These are phyloP conservation scores for Rhopalosiphum nymphaeae DNA, from an alignment of 2,888 invertebrate genomes.

Conservation along the genomic window DNA sequence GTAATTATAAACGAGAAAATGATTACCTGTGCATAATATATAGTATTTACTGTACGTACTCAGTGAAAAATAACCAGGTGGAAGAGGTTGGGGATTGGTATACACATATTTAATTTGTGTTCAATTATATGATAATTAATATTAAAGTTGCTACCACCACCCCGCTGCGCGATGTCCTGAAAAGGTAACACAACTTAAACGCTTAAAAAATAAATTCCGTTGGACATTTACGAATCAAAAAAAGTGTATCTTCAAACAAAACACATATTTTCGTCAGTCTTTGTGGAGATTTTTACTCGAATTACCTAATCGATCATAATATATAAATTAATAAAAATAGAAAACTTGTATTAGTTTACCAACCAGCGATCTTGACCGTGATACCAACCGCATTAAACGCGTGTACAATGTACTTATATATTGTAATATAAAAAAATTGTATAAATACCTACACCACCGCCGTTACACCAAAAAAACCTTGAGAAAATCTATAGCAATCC, in stretches of 20 bases:
- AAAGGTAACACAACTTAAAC: too few relatives aligned
- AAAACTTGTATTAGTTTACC: neutral
- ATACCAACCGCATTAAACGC: neutral
- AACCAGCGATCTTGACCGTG: neutral
- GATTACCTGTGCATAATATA: neutral
- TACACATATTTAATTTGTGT: too few relatives aligned
- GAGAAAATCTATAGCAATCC: neutral
- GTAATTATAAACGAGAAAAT: neutral
- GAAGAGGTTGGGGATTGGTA: neutral
- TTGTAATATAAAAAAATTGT: neutral
- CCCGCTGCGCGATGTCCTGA: too few relatives aligned
- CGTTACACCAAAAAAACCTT: neutral
- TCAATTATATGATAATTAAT: too few relatives aligned
- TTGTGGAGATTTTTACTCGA: neutral
- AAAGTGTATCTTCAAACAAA: neutral
- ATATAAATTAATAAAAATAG: neutral
- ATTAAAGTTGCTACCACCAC: too few relatives aligned
- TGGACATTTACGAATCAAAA: neutral
- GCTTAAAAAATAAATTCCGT: neutral
- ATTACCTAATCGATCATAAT: neutral
- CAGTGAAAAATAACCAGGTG: neutral
- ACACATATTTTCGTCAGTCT: neutral
- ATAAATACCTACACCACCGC: neutral
- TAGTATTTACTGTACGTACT: neutral
- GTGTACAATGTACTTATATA: neutral